Base-by-base conservation (phyloP, 1,140 invertebrate genomes). In the Akabosia matsudoensis region DNA sequence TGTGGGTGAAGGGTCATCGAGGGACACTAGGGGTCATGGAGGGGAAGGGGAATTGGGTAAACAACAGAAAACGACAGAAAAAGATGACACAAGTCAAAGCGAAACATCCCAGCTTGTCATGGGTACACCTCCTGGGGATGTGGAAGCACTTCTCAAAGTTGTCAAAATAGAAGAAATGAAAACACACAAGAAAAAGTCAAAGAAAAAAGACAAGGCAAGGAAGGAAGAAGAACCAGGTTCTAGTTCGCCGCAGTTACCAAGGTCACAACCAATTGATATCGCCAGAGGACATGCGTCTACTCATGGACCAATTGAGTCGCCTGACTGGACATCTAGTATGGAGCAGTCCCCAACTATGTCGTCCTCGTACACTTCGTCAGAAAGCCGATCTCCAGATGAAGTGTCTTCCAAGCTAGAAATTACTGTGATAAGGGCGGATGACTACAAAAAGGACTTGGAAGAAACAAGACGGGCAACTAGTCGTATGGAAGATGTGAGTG, bases 91-190 rank as follows among this genome's bases (percentile, higher is more conserved):
- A 30, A 76, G 30, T 26, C 33, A 30, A 10, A 37, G 37, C 31
- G 75, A 76, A 28, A 3, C 64, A 26, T 18, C 54, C 18, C 56
- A 75, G 33, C 33, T 67, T 54, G 31, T 37, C 22, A 4, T 28
- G 3, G 56, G 33, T 3, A 33, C 18, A 2, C 51, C 33, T 2
- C 74, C 28, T 24, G 56, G 33, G 33, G 74, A 75, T 34, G 52
- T 54, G 24, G 22, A 28, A 22, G 61, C 61, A 13, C 61, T 67
- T 30, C 61, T 67, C n/a, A 67, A 67, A 67, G 61, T 67, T 2
- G 61, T 67, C 28, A 67, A 31, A 30, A 67, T 67, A 30, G 61
- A 67, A 22, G 61, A 67, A n/a, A 67, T 30, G 24, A 67, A 67
- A n/a, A 67, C 28, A n/a, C 61, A 31, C 28, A 67, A 67, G 30